Conservation (phyloP, 2,797 vertebrate species). For the Macropus fuliginosus region DNA sequence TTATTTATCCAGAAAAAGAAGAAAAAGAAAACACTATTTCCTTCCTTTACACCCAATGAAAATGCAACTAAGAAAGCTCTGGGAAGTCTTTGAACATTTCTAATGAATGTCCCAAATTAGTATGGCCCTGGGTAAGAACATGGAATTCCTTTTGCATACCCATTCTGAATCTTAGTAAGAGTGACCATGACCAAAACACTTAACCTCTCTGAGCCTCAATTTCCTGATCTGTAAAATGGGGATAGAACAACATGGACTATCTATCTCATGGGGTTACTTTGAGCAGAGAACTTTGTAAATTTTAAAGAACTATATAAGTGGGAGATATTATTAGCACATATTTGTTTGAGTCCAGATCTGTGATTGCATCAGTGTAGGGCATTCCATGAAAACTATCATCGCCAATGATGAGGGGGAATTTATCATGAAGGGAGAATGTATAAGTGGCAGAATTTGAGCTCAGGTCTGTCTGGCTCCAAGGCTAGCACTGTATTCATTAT, state of each 20-base stretch:
- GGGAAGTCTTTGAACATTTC: slow-evolving; percentile 1
- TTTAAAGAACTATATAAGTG: neutral
- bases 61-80: neutral
- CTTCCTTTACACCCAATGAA: slow-evolving; percentile 33
- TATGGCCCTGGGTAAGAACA: neutral
- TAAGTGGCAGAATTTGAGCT: neutral
- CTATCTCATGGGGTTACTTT: neutral
- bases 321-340: neutral
- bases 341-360: neutral
- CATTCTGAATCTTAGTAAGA: neutral
- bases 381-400: neutral
- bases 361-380: neutral
- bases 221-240: neutral
- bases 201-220: neutral
- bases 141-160: neutral
- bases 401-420: neutral
- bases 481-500: neutral
- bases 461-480: neutral
- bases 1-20: slow-evolving; percentile 52
- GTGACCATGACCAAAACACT: neutral
- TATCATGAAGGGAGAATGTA: neutral
- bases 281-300: neutral
- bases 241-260: neutral
- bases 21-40: slow-evolving; percentile 56
- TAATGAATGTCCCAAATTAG: neutral